These are phyloP conservation scores for Cricetomys ansorgei DNA, from an alignment of 2,113 vertebrate species.

Conservation along the genomic window DNA sequence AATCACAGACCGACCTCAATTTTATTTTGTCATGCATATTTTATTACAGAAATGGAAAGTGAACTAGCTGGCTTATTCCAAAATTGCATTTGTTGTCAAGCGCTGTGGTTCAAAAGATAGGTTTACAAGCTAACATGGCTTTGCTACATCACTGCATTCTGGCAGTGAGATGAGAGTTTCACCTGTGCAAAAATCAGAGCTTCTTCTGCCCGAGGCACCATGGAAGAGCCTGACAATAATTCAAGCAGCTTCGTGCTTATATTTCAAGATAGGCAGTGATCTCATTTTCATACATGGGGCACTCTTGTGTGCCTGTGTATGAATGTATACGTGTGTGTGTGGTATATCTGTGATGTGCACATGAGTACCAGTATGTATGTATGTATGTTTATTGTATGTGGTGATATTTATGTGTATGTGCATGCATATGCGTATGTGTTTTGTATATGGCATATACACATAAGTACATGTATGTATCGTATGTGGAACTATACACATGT, in stretches of 20 bases:
- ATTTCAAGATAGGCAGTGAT: conserved; percentile 28
- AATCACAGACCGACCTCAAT: neutral
- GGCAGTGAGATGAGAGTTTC: neutral
- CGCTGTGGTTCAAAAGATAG: neutral
- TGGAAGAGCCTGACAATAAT: neutral
- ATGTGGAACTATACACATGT: no score
- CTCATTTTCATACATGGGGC: conserved; percentile 21
- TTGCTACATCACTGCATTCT: neutral
- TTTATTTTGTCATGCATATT: conserved; percentile 19
- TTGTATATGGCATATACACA: neutral
- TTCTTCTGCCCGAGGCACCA: neutral
- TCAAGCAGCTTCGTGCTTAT: neutral
- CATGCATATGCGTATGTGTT: neutral
- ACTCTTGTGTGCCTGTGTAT: neutral
- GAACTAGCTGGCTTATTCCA: neutral
- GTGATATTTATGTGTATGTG: neutral
- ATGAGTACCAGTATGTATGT: no score
- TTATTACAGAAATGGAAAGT: conserved; percentile 32
- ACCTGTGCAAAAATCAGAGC: conserved; percentile 11
- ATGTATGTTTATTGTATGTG: neutral
- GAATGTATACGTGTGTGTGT: neutral
- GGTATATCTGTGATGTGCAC: neutral
- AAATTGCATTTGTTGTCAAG: conserved; percentile 14
- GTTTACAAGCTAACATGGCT: neutral
- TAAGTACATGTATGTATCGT: neutral